Conservation (phyloP, 1,140 invertebrate genomes). For the Nautilus pompilius region DNA sequence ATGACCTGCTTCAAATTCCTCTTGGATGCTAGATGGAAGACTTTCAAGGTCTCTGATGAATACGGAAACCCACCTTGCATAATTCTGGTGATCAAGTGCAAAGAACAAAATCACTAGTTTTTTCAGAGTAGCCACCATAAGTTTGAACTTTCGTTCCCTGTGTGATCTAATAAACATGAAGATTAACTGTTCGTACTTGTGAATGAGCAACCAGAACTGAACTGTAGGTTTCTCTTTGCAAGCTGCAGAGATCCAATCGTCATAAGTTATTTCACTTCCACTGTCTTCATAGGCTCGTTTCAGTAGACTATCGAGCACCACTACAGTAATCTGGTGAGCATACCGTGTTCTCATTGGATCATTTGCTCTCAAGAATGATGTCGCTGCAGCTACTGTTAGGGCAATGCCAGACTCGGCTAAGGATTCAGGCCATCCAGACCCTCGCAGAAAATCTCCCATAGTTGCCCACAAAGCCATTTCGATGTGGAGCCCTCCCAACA, state of each 20-base stretch:
- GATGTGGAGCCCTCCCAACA: slow-evolving; percentile 13
- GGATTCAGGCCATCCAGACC: slow-evolving; percentile 26
- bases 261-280: background rate
- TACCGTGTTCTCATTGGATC: background rate
- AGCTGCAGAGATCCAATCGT: background rate
- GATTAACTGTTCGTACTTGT: background rate
- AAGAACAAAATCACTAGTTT: slow-evolving; percentile 2
- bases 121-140: background rate
- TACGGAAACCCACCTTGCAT: slow-evolving; percentile 13
- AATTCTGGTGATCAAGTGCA: slow-evolving; percentile 9
- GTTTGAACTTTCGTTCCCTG: slow-evolving; percentile 1
- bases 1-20: background rate
- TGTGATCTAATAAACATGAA: background rate
- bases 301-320: slow-evolving; percentile 1
- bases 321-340: background rate
- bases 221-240: background rate
- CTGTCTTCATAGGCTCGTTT: background rate
- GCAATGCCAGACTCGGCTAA: slow-evolving; percentile 1
- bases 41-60: background rate
- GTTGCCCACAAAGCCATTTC: slow-evolving; percentile 12
- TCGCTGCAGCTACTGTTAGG: slow-evolving; percentile 9
- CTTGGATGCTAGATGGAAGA: background rate
- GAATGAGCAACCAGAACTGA: background rate
- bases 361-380: background rate
- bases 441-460: slow-evolving; percentile 24